Conservation (phyloP, 2,797 vertebrate species). For the Oryzias sinensis region DNA sequence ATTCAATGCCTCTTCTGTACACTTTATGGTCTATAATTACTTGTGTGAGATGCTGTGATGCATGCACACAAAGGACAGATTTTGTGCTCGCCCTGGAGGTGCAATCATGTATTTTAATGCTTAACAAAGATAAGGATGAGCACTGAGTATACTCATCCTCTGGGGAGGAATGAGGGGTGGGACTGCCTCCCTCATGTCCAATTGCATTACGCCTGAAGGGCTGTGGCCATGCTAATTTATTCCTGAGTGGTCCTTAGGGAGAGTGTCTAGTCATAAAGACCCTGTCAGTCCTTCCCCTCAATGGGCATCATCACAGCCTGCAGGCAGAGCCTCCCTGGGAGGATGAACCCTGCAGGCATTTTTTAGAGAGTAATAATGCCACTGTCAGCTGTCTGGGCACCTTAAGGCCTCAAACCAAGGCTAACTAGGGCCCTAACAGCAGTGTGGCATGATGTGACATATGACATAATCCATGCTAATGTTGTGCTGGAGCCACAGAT, state of each 20-base stretch:
- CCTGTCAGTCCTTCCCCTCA: slow-evolving; percentile 66
- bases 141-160: slow-evolving; percentile 56
- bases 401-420: slow-evolving; percentile 45
- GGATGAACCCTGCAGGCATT: slow-evolving; percentile 58
- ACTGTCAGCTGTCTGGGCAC: slow-evolving; percentile 69
- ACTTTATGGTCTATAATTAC: slow-evolving; percentile 57
- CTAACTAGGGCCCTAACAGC: slow-evolving; percentile 47
- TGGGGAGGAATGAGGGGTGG: slow-evolving; percentile 59
- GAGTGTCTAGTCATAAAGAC: slow-evolving; percentile 72
- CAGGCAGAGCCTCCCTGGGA: slow-evolving; percentile 57
- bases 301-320: slow-evolving; percentile 48
- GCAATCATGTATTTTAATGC: slow-evolving; percentile 76
- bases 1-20: slow-evolving; percentile 32
- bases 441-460: slow-evolving; percentile 52
- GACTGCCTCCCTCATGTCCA: slow-evolving; percentile 65
- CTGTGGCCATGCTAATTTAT: slow-evolving; percentile 74
- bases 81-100: slow-evolving; percentile 62
- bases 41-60: slow-evolving; percentile 29
- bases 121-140: slow-evolving; percentile 70
- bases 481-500: slow-evolving; percentile 41
- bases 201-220: slow-evolving; percentile 73
- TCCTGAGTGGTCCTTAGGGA: slow-evolving; percentile 74
- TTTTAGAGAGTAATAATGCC: slow-evolving; percentile 66
- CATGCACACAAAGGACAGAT: slow-evolving; percentile 63
- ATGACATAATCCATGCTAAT: slow-evolving; percentile 64